Conservation (phyloP, 1,140 invertebrate genomes). For the Papilio polytes region DNA sequence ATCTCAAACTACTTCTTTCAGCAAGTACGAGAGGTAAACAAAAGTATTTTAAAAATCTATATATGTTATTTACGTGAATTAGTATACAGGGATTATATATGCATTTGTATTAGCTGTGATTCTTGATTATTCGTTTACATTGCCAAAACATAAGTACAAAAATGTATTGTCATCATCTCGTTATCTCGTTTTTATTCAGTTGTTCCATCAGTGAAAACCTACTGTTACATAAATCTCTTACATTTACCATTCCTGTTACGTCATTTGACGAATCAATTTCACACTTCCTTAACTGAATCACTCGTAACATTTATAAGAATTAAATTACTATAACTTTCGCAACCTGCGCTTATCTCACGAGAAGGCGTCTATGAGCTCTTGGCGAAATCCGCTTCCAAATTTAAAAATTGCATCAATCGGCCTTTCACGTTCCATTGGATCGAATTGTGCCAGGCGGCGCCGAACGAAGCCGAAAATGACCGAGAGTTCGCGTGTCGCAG, state of each 20-base stretch:
- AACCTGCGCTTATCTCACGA: not conserved
- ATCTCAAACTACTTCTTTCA: not conserved
- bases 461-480: constrained; percentile 54
- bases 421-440: constrained; percentile 55
- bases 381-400: constrained; percentile 50
- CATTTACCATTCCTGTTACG: not conserved
- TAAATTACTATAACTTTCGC: constrained; percentile 12
- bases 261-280: not conserved
- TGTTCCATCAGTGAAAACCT: no score
- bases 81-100: no score
- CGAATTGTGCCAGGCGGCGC: constrained; percentile 39
- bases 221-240: not conserved
- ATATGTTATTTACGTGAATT: no score
- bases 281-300: not conserved
- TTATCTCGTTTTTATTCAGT: no score
- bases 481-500: constrained; percentile 74
- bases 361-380: constrained; percentile 46
- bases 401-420: constrained; percentile 56
- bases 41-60: no score
- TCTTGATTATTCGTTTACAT: no score
- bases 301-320: constrained; percentile 10
- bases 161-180: no score
- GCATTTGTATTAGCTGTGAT: no score
- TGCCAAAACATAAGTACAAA: no score
- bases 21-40: not conserved